Evolutionary conservation across 2,113 vertebrate genomes (phyloP).

Genomic region (Melospiza melodia): DNA sequence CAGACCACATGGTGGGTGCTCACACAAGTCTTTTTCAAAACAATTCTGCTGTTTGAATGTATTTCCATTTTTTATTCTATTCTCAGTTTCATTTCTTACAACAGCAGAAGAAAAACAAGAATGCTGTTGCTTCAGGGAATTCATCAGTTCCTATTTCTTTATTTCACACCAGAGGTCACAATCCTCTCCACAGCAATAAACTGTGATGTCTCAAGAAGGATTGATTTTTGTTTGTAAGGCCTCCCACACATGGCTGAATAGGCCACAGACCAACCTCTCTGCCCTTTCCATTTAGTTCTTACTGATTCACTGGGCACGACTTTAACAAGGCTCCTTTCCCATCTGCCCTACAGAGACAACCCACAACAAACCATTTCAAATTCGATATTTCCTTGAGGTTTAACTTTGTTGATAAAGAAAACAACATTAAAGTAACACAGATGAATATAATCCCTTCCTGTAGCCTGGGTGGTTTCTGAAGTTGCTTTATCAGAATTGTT

Average conservation of each 20-base stretch:
- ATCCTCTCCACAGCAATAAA: slow-evolving; percentile 58
- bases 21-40: slow-evolving; percentile 3
- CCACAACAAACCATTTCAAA: neutral
- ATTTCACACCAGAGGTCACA: slow-evolving; percentile 29
- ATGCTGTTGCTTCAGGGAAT: slow-evolving; percentile 15
- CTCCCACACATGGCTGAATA: neutral
- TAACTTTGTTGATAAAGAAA: slow-evolving; percentile 12
- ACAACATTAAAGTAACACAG: neutral
- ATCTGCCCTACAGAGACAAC: neutral
- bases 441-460: neutral
- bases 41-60: neutral
- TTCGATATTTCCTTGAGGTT: neutral
- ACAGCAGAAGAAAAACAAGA: slow-evolving; percentile 21
- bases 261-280: neutral
- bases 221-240: slow-evolving; percentile 33
- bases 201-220: slow-evolving; percentile 33
- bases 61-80: neutral
- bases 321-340: neutral
- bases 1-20: neutral
- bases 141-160: slow-evolving; percentile 17
- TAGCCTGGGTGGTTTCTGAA: neutral
- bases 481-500: neutral
- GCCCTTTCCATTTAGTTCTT: neutral
- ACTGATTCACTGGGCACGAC: neutral
- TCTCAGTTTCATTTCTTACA: slow-evolving; percentile 4